Percentiles rank a stretch among this genome's conserved stretches.
Conservation (phyloP, 2,797 vertebrate species). For the Miichthys miiuy region DNA sequence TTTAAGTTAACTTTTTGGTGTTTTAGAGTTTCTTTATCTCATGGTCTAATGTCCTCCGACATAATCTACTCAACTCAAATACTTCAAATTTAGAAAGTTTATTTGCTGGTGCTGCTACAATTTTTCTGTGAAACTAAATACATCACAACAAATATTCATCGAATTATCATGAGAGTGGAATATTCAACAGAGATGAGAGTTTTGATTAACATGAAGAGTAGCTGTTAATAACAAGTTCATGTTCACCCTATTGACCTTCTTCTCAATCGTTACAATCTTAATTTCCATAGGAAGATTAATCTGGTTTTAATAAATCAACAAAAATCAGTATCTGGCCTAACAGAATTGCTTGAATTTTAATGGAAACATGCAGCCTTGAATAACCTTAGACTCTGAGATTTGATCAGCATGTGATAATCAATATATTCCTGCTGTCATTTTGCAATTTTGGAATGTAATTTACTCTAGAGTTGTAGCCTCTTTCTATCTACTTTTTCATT, state of each 20-base stretch:
- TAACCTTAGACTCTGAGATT: constrained; percentile 10
- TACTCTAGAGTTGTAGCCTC: neutral
- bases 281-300: constrained; percentile 18
- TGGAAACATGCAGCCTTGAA: constrained; percentile 12
- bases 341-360: neutral
- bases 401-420: constrained; percentile 30
- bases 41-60: neutral
- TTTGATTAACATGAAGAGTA: constrained; percentile 8
- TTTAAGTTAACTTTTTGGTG: too few relatives aligned
- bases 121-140: neutral
- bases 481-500: constrained; percentile 4
- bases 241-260: constrained; percentile 6
- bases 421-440: constrained; percentile 4
- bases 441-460: constrained; percentile 14
- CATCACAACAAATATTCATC: constrained; percentile 2
- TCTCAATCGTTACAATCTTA: neutral
- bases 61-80: neutral
- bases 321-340: neutral
- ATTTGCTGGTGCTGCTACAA: neutral
- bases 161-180: neutral
- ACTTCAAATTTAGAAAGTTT: neutral
- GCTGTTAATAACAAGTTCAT: neutral
- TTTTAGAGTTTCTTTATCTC: neutral
- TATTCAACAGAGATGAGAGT: neutral
- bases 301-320: neutral